Conservation (phyloP, 2,797 vertebrate genomes). For the Chromis chromis region DNA sequence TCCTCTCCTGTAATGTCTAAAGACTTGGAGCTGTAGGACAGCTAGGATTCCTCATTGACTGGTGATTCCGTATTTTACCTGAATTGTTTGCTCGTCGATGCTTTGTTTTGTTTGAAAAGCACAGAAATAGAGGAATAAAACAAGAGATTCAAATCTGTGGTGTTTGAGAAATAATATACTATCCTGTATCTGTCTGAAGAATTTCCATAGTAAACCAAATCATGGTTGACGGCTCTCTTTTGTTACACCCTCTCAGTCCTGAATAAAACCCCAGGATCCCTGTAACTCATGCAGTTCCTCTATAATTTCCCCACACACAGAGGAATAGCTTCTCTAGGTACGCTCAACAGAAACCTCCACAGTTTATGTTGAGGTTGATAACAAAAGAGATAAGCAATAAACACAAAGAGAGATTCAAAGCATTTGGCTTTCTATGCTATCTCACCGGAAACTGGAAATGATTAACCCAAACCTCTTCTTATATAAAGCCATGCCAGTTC, state of each 20-base stretch:
- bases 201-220: not conserved
- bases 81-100: not conserved
- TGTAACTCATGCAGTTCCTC: slow-evolving; percentile 3
- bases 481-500: not conserved
- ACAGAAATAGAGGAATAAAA: not conserved
- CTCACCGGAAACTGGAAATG: too few species aligned
- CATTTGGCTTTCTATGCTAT: not conserved
- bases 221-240: not conserved
- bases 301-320: not conserved
- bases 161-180: not conserved
- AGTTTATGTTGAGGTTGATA: not conserved
- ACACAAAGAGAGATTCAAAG: not conserved
- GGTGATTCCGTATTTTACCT: too few species aligned
- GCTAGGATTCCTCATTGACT: too few species aligned
- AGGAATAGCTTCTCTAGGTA: not conserved
- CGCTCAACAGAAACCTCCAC: too few species aligned
- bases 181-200: not conserved
- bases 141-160: not conserved
- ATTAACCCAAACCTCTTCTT: not conserved
- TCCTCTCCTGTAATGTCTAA: slow-evolving; percentile 4
- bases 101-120: not conserved
- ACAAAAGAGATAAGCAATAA: not conserved
- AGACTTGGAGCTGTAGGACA: too few species aligned
- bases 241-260: not conserved
- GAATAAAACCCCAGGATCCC: not conserved